These are phyloP conservation scores for Pimephales promelas DNA, from an alignment of 2,113 vertebrate species.

Conservation along the genomic window DNA sequence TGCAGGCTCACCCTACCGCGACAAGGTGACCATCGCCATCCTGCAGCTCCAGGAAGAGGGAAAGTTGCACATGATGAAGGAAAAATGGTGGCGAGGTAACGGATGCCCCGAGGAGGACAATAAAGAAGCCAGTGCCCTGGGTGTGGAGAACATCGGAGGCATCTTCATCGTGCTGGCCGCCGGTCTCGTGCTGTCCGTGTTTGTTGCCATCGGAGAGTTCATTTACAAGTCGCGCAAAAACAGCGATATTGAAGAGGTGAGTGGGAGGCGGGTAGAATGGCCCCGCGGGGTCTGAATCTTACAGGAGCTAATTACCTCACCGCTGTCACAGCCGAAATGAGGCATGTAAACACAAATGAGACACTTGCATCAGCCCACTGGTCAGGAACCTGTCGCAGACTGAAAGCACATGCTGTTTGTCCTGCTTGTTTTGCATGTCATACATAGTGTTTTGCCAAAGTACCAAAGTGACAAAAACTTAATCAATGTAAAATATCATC, in stretches of 20 bases:
- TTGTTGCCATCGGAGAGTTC: slow-evolving; percentile 97
- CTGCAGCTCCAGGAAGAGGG: slow-evolving; percentile 97
- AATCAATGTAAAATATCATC: background rate
- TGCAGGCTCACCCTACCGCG: slow-evolving; percentile 92
- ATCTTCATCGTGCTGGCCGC: slow-evolving; percentile 97
- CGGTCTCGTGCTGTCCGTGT: slow-evolving; percentile 92
- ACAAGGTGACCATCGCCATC: slow-evolving; percentile 96
- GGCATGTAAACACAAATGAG: slow-evolving; percentile 9
- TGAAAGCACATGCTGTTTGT: background rate
- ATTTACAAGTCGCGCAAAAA: slow-evolving; percentile 92
- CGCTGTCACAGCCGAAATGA: slow-evolving; percentile 11
- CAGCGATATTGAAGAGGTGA: slow-evolving; percentile 92
- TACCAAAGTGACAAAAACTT: background rate
- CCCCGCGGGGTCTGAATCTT: background rate
- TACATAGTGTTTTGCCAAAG: background rate
- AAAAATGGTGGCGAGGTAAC: slow-evolving; percentile 97
- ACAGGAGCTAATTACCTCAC: slow-evolving; percentile 5
- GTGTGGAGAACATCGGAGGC: slow-evolving; percentile 96
- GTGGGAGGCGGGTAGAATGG: slow-evolving; percentile 41
- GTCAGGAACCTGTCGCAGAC: background rate
- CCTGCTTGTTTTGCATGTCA: background rate
- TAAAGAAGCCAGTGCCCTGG: slow-evolving; percentile 93
- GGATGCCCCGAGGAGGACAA: slow-evolving; percentile 95
- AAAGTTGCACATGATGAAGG: slow-evolving; percentile 98
- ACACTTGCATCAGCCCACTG: slow-evolving; percentile 15